phyloP scores from a whole-genome alignment of 2,113 vertebrate genomes.

The Parotia lawesii region DNA sequence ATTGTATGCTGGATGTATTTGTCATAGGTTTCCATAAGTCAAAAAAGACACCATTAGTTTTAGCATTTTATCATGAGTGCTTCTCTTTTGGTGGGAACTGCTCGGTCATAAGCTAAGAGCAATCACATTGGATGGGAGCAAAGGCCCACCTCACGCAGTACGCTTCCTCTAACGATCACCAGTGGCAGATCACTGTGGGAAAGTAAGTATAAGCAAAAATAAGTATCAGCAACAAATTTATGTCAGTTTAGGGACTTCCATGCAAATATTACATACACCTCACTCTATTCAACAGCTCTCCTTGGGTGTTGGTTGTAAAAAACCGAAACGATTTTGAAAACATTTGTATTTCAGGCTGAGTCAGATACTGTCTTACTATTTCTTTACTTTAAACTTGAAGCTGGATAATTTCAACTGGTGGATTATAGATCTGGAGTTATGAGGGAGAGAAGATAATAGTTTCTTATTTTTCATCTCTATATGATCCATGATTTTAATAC shows the following conservation, averaged over 20 bases:
- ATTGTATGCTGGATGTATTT: not conserved
- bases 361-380: not conserved
- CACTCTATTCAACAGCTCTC: not conserved
- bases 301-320: not conserved
- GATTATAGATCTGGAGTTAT: not conserved
- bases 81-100: not conserved
- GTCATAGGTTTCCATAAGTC: not conserved
- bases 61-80: not conserved
- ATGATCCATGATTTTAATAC: not conserved
- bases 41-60: not conserved
- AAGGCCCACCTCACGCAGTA: not conserved
- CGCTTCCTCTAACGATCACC: not conserved
- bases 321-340: not conserved
- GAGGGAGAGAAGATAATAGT: not conserved
- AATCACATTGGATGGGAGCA: not conserved
- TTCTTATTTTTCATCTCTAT: not conserved
- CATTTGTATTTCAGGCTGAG: not conserved
- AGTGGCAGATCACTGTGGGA: not conserved
- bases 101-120: not conserved
- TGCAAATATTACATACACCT: not conserved
- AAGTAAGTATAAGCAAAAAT: not conserved
- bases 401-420: not conserved
- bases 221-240: not conserved
- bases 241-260: not conserved
- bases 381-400: not conserved